A percentile compares a stretch with the other conserved stretches of the same genome.
phyloP scores from a whole-genome alignment of 2,797 vertebrate species.

The Hephaestus fuliginosus region DNA sequence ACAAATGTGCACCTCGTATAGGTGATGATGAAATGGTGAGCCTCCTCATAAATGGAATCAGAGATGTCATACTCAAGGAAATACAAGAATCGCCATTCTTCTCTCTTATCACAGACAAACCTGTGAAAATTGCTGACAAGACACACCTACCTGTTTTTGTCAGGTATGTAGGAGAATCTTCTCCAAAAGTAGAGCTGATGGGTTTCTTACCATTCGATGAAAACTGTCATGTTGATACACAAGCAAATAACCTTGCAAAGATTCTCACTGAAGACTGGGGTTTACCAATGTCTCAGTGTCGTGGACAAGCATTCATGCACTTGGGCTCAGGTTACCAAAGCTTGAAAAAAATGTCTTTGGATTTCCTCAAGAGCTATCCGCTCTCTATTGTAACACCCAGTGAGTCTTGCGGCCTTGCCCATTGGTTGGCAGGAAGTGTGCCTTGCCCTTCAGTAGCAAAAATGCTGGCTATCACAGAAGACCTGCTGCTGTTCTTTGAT shows the following conservation, averaged over 20 bases:
- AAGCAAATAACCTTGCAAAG: constrained; percentile 89
- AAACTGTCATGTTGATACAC: constrained; percentile 79
- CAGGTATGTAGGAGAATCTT: constrained; percentile 91
- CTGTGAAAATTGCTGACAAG: constrained; percentile 87
- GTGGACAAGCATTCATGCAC: constrained; percentile 94
- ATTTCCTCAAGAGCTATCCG: constrained; percentile 91
- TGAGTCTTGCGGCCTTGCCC: constrained; percentile 95
- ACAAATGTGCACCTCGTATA: constrained; percentile 39
- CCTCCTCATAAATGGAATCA: constrained; percentile 89
- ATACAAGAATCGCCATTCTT: constrained; percentile 95
- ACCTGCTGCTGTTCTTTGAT: constrained; percentile 91
- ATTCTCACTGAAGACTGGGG: constrained; percentile 94
- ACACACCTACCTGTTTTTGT: constrained; percentile 92
- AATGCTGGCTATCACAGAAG: constrained; percentile 91
- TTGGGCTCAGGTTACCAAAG: constrained; percentile 91
- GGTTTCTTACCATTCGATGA: constrained; percentile 92
- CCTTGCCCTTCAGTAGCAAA: constrained; percentile 89
- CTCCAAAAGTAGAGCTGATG: constrained; percentile 93
- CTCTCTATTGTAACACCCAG: constrained; percentile 92
- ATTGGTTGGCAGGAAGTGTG: constrained; percentile 92
- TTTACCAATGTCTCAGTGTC: constrained; percentile 94
- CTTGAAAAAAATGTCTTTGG: constrained; percentile 92
- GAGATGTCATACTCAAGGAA: constrained; percentile 91
- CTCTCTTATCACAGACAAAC: constrained; percentile 92
- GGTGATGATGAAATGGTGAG: constrained; percentile 87